These are phyloP conservation scores for Psittacula cyanocephala DNA, from an alignment of 2,113 vertebrate genomes.

Conservation along the genomic window DNA sequence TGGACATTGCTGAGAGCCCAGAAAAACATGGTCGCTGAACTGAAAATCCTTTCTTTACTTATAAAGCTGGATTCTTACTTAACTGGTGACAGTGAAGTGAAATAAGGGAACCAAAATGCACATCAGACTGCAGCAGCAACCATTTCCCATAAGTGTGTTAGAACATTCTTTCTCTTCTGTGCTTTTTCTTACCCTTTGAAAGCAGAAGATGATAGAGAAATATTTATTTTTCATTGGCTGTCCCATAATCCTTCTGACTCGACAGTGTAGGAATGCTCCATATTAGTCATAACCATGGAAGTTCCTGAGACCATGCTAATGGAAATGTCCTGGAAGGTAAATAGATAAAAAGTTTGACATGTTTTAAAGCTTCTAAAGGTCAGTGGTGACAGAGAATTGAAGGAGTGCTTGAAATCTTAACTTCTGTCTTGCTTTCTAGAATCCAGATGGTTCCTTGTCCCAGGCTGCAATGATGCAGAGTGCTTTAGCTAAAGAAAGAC, in stretches of 20 bases:
- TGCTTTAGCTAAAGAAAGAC: conserved; percentile 92
- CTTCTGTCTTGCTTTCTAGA: conserved; percentile 72
- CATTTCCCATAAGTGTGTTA: not conserved
- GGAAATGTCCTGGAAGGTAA: not conserved
- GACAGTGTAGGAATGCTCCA: not conserved
- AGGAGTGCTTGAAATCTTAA: not conserved
- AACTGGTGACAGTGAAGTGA: not conserved
- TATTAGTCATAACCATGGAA: not conserved
- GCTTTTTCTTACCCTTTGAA: not conserved
- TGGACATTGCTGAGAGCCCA: not conserved
- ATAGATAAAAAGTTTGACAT: not conserved
- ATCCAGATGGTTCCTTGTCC: conserved; percentile 95
- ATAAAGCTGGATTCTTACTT: not conserved
- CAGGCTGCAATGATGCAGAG: conserved; percentile 99
- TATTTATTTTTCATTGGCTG: not conserved
- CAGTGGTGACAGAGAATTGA: not conserved
- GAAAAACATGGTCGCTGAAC: not conserved
- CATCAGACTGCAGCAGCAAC: not conserved
- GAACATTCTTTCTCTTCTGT: not conserved
- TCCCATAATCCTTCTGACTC: not conserved
- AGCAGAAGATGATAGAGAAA: not conserved
- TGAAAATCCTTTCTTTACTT: not conserved
- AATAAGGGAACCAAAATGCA: not conserved
- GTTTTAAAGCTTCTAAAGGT: not conserved
- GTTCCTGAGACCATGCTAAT: not conserved